Evolutionary conservation across 2,797 vertebrate genomes (phyloP).

Genomic region (Poeciliopsis turneri): DNA sequence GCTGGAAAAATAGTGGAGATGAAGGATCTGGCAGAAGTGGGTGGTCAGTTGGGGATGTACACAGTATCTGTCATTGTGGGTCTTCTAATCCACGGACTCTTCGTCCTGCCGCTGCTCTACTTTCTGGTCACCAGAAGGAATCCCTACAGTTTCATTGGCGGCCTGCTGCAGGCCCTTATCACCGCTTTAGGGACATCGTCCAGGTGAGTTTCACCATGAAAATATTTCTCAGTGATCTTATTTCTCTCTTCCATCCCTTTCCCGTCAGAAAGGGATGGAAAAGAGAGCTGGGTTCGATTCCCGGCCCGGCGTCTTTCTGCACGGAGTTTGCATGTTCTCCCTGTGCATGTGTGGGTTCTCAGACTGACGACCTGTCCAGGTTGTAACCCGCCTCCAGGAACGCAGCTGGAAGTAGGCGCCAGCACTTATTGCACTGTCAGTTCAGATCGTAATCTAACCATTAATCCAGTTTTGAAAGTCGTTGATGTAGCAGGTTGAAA

Average conservation of each 20-base stretch:
- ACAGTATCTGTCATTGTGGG: constrained; percentile 91
- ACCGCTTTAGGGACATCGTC: constrained; percentile 96
- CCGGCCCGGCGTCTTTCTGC: no score
- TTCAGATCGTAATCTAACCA: background rate
- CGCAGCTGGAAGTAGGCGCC: no score
- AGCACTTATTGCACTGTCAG: background rate
- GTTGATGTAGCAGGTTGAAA: no score
- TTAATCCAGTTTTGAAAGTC: background rate
- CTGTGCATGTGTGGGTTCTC: no score
- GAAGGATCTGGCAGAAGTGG: constrained; percentile 91
- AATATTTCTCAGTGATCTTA: background rate
- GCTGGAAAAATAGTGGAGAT: constrained; percentile 96
- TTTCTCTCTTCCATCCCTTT: background rate
- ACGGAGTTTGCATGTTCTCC: no score
- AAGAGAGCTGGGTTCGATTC: no score
- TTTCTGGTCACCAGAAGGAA: constrained; percentile 92
- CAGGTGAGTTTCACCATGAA: constrained; percentile 78
- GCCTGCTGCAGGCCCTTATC: constrained; percentile 94
- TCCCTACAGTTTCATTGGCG: constrained; percentile 90
- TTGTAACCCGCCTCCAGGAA: no score
- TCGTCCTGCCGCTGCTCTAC: constrained; percentile 91
- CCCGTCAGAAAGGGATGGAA: background rate
- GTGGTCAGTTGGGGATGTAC: constrained; percentile 96
- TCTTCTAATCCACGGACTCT: constrained; percentile 90
- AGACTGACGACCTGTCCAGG: no score